Evolutionary conservation across 2,888 invertebrate species (phyloP).

Genomic region (Lymantria monacha): DNA sequence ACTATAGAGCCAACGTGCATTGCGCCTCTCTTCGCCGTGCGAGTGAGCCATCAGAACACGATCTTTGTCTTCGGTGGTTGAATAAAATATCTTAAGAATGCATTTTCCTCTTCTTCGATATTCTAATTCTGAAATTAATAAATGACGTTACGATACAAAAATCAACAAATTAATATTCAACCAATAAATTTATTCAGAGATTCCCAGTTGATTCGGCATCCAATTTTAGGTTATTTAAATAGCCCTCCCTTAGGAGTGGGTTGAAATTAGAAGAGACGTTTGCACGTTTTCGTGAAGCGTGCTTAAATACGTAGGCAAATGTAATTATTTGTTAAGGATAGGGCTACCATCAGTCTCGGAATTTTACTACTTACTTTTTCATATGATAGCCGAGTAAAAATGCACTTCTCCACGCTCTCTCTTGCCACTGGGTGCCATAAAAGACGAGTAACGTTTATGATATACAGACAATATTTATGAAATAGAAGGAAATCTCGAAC

Average conservation of each 20-base stretch:
- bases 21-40: too few species aligned
- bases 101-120: constrained; percentile 9
- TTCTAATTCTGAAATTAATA: constrained; percentile 29
- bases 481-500: background rate
- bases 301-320: constrained; percentile 65
- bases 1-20: too few species aligned
- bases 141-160: constrained; percentile 24
- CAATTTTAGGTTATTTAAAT: constrained; percentile 70
- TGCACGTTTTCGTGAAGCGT: constrained; percentile 54
- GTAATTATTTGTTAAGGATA: constrained; percentile 57
- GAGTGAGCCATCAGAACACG: too few species aligned
- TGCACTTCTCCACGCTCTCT: background rate
- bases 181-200: constrained; percentile 39
- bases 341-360: constrained; percentile 24
- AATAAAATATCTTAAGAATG: background rate
- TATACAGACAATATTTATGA: background rate
- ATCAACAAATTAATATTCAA: constrained; percentile 44
- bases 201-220: constrained; percentile 50
- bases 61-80: too few species aligned
- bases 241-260: constrained; percentile 41
- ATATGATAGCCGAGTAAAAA: background rate
- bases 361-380: background rate
- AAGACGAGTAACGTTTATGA: too few species aligned
- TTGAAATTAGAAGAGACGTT: constrained; percentile 58
- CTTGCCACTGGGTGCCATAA: background rate